Percentiles rank a stretch among this genome's conserved stretches.
Conservation (phyloP, 2,113 vertebrate genomes). For the Pygoscelis adeliae region DNA sequence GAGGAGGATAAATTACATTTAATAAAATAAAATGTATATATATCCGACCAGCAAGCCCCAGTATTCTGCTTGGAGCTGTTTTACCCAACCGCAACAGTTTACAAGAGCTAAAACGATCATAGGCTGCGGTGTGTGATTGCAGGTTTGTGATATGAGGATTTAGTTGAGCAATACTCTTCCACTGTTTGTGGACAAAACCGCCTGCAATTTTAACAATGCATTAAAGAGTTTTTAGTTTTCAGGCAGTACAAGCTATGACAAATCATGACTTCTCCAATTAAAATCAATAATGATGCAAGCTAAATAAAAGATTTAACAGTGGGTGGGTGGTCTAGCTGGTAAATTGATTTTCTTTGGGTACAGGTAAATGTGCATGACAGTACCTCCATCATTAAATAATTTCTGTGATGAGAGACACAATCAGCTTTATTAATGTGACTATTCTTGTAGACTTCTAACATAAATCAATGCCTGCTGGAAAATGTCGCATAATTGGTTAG, state of each 20-base stretch:
- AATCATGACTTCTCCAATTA: constrained; percentile 6
- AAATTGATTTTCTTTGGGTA: constrained; percentile 18
- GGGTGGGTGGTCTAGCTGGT: not conserved
- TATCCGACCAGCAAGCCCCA: not conserved
- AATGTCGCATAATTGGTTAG: not conserved
- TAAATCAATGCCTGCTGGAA: constrained; percentile 10
- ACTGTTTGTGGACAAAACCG: not conserved
- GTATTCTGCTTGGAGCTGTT: not conserved
- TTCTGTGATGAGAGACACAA: not conserved
- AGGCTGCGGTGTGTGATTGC: not conserved
- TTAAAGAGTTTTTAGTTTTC: not conserved
- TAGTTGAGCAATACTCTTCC: not conserved
- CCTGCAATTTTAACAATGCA: not conserved
- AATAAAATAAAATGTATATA: not conserved
- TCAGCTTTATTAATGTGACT: constrained; percentile 31
- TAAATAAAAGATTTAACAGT: not conserved
- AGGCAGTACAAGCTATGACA: not conserved
- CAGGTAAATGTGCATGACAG: not conserved
- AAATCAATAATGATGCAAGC: constrained; percentile 4
- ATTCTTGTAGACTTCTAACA: not conserved
- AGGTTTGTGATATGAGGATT: not conserved
- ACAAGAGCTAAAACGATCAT: not conserved
- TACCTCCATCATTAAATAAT: constrained; percentile 19
- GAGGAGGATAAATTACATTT: not conserved
- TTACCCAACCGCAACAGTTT: not conserved